These are phyloP conservation scores for Oryzias celebensis DNA, from an alignment of 2,113 vertebrate species.

Conservation along the genomic window DNA sequence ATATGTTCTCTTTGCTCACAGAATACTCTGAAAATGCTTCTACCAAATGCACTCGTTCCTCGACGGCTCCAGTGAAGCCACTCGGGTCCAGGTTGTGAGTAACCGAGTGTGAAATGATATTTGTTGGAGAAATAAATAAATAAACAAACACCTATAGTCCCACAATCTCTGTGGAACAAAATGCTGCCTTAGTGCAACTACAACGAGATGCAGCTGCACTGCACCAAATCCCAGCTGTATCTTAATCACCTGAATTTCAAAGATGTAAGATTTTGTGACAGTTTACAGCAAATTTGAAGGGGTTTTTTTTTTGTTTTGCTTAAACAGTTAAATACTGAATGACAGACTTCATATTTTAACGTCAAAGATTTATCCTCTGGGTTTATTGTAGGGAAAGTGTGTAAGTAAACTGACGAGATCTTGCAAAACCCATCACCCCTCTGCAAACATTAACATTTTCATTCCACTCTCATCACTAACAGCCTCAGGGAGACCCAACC, in stretches of 20 bases:
- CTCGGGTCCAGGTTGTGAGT: conserved; percentile 30
- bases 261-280: too few relatives aligned
- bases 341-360: conserved; percentile 14
- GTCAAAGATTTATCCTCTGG: conserved; percentile 17
- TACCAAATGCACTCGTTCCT: conserved; percentile 19
- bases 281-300: too few relatives aligned
- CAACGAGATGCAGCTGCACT: too few relatives aligned
- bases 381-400: conserved; percentile 18
- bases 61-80: conserved; percentile 10
- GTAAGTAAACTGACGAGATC: conserved; percentile 51
- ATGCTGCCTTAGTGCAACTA: conserved; percentile 9
- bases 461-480: conserved; percentile 67
- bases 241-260: too few relatives aligned
- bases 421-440: conserved; percentile 53
- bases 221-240: too few relatives aligned
- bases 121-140: background rate
- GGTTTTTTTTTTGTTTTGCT: background rate
- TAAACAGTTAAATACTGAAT: conserved; percentile 14
- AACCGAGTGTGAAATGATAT: conserved; percentile 51
- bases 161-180: conserved; percentile 4
- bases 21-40: conserved; percentile 10
- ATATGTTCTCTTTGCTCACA: conserved; percentile 2
- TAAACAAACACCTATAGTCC: conserved; percentile 13
- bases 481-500: conserved; percentile 70
- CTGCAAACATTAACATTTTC: conserved; percentile 73